Evolutionary conservation across 2,888 invertebrate species (phyloP), one percentile per base, ranked within the genome.

Genomic region (Luffia ferchaultella): DNA sequence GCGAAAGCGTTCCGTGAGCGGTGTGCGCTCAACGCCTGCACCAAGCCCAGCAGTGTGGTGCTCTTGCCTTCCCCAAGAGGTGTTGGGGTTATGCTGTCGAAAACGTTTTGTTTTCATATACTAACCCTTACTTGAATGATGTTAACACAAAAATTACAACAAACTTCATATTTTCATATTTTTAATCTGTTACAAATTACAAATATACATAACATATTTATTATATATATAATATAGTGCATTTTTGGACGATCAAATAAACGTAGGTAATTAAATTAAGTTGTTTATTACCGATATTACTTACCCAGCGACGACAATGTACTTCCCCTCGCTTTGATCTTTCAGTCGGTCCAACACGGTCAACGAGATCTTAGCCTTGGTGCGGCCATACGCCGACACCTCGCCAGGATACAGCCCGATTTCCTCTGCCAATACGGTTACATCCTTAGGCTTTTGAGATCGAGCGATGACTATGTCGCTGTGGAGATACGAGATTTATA

Each of bases 61-160:
- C 96, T 97, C 84, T 99, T 99, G 20, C 98, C 98, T 83, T 99
- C 98, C 1, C 99, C 99, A n/a, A 99, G 85, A 0, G 98, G 97
- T 0, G 99, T 99, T 0, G 99, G 98, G 0, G 98, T 99, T 48
- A 99, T 98, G 16, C 96, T 95, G 70, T n/a, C n/a, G n/a, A n/a
- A 20, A 20, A 20, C 18, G 47, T 18, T 7, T 1, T 20, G 2
- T 43, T 18, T 46, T 16, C 5, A 30, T 50, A 51, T 51, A n/a
- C n/a, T n/a, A n/a, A n/a, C n/a, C n/a, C n/a, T n/a, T n/a, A n/a
- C n/a, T n/a, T n/a, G n/a, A n/a, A n/a, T n/a, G n/a, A n/a, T n/a
- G n/a, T n/a, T n/a, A n/a, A n/a, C n/a, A n/a, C n/a, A n/a, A n/a
- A n/a, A n/a, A n/a, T n/a, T n/a, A n/a, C n/a, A n/a, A n/a, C n/a